Conservation (phyloP, 2,888 invertebrate species). For the Notodonta dromedarius region DNA sequence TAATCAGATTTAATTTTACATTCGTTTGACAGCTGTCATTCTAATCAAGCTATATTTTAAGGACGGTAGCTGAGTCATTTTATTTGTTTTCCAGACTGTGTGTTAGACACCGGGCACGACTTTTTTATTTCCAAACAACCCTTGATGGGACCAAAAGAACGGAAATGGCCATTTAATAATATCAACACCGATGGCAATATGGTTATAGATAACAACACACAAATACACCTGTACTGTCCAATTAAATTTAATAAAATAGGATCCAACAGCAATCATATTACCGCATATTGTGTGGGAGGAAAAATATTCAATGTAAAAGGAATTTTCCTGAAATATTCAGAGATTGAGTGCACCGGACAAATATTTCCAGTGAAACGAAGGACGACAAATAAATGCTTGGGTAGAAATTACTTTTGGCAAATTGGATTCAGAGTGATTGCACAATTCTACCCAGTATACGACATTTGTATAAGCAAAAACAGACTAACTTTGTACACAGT, state of each 20-base stretch:
- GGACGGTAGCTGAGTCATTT: conserved; percentile 8
- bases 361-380: conserved; percentile 25
- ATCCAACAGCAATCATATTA: conserved; percentile 10
- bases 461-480: conserved; percentile 51
- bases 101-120: conserved; percentile 41
- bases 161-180: conserved; percentile 31
- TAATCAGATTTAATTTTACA: no score
- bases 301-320: conserved; percentile 38
- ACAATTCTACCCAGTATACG: conserved; percentile 43
- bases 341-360: conserved; percentile 50
- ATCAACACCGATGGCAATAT: conserved; percentile 32
- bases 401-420: conserved; percentile 35
- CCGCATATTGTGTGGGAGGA: conserved; percentile 44
- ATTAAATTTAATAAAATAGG: conserved; percentile 32
- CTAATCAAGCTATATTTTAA: no score
- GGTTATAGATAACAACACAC: conserved; percentile 36
- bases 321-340: conserved; percentile 35
- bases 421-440: conserved; percentile 41
- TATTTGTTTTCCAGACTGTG: conserved; percentile 53
- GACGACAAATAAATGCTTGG: conserved; percentile 37
- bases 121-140: conserved; percentile 41
- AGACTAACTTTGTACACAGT: conserved; percentile 48
- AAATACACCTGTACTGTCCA: conserved; percentile 48
- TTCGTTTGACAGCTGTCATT: no score
- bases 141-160: conserved; percentile 34